Base-by-base conservation (phyloP, 1,140 invertebrate genomes). In the Mactra quadrangularis region DNA sequence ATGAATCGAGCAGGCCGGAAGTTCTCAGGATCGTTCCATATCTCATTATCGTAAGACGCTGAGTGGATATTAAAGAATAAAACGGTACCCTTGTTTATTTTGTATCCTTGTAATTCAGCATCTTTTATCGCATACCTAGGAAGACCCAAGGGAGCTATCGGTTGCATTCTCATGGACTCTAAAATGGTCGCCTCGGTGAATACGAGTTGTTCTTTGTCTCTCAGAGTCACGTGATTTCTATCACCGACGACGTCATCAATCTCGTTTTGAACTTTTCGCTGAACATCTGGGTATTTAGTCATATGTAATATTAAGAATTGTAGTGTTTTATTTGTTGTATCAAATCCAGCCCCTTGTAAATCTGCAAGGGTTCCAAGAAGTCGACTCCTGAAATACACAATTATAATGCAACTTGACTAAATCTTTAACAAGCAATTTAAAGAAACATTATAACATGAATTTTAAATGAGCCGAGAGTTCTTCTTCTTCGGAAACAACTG, bases 1-100 rank as follows among this genome's bases (percentile, higher is more conserved):
- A 71, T 33, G 7, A 71, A 47, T 4, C 68, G 47, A 11, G 52
- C 68, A 3, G 68, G 68, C 7, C 68, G 68, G n/a, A 71, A 71
- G 17, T 17, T 19, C 17, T 71, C 68, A 0, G 68, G 68, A 38
- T 71, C 68, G n/a, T 17, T 27, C 68, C 68, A 71, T 17, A 71
- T 52, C 0, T 52, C 68, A 19, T 53, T 71, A 3, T 71, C 68
- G 33, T 71, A 45, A 29, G 41, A 22, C 1, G 53, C 47, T 6
- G 68, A 71, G 53, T 53, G 35, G 2, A 71, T 15, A 55, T 71
- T 52, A 17, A 71, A 71, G 13, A 71, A 27, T 11, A 71, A 45
- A 13, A 71, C 68, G 1, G 68, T 55, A 22, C 25, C 68, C n/a
- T 52, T 55, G 29, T 71, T 47, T 31, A 71, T 27, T 35, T 71